Conservation (phyloP, 2,888 invertebrate species). For the Drosophila vallismaia region DNA sequence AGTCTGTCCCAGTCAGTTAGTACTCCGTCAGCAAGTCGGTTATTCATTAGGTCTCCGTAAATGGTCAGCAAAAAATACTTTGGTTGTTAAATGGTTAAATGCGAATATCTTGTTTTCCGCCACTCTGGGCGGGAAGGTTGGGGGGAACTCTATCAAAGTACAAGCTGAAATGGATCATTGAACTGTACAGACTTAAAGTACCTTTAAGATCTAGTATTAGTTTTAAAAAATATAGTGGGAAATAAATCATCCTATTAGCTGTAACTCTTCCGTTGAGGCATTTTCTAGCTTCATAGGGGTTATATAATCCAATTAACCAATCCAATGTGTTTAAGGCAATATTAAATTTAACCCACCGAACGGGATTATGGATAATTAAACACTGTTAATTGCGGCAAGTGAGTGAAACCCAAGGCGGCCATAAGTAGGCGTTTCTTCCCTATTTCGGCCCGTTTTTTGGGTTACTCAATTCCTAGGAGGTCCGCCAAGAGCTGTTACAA, state of each 20-base stretch:
- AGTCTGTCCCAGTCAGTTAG: conserved; percentile 45
- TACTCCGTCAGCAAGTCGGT: conserved; percentile 39
- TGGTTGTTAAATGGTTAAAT: conserved; percentile 63
- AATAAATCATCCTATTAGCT: too few relatives aligned
- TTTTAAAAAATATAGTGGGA: neutral
- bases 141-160: conserved; percentile 29
- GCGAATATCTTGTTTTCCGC: conserved; percentile 62
- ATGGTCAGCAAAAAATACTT: conserved; percentile 60
- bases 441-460: conserved; percentile 7
- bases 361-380: conserved; percentile 36
- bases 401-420: conserved; percentile 13
- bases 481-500: conserved; percentile 49
- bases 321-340: conserved; percentile 26
- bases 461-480: conserved; percentile 50
- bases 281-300: neutral
- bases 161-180: conserved; percentile 28
- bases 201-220: neutral
- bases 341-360: conserved; percentile 45
- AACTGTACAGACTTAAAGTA: neutral
- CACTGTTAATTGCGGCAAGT: conserved; percentile 35
- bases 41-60: conserved; percentile 65
- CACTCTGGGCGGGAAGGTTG: conserved; percentile 17
- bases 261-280: neutral
- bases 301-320: conserved; percentile 38
- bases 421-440: conserved; percentile 32